Conservation (phyloP, 2,888 invertebrate species). For the Agrochola lota region DNA sequence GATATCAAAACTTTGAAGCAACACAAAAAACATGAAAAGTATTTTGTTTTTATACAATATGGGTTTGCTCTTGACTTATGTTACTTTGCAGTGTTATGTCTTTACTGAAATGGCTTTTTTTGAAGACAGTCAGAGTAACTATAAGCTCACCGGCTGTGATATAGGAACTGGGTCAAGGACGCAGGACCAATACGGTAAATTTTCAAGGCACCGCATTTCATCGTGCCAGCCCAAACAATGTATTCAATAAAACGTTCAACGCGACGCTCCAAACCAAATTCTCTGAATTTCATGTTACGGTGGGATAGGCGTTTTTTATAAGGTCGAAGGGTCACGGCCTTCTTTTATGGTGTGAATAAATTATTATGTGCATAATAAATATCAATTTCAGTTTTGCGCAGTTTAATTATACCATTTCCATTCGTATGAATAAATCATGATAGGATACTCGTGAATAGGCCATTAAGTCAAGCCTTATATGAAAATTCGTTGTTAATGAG, state of each 20-base stretch:
- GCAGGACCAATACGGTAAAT: conserved; percentile 59
- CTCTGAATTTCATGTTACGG: conserved; percentile 39
- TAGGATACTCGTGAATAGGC: conserved; percentile 7
- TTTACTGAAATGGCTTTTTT: not conserved
- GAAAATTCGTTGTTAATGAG: conserved; percentile 3
- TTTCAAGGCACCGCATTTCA: conserved; percentile 66
- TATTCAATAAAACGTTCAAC: conserved; percentile 42
- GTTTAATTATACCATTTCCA: conserved; percentile 29
- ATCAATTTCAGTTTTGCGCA: conserved; percentile 43
- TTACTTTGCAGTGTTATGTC: conserved; percentile 1
- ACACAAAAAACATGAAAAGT: not conserved
- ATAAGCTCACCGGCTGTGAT: conserved; percentile 57
- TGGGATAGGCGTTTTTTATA: conserved; percentile 34
- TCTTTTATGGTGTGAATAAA: conserved; percentile 39
- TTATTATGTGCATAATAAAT: conserved; percentile 41
- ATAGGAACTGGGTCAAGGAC: conserved; percentile 72
- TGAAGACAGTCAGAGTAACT: conserved; percentile 35
- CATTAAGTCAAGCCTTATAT: not conserved
- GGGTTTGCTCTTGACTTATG: no score
- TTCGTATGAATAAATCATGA: conserved; percentile 35
- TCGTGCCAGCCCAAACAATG: conserved; percentile 60
- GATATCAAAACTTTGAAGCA: conserved; percentile 17
- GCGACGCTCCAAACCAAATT: conserved; percentile 30
- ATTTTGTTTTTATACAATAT: no score
- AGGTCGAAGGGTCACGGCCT: conserved; percentile 51